phyloP scores from a whole-genome alignment of 2,888 invertebrate genomes.

The Amiota minor region DNA sequence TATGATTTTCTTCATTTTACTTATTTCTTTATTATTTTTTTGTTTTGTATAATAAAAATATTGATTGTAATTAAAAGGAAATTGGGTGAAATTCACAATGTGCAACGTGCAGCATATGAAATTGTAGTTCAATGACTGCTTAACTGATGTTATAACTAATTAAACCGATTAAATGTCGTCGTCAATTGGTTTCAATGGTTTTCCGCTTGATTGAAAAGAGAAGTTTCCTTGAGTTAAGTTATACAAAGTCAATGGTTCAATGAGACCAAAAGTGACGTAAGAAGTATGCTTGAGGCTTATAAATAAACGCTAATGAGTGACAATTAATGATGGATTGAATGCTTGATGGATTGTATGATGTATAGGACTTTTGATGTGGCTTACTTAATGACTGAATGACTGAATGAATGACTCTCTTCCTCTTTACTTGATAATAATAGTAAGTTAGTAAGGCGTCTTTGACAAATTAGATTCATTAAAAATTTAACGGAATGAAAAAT shows the following conservation, averaged over 20 bases:
- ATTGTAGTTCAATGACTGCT: constrained; percentile 12
- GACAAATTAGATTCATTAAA: background rate
- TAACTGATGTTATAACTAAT: background rate
- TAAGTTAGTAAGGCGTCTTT: background rate
- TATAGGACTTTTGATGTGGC: background rate
- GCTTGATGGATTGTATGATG: background rate
- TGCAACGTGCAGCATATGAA: background rate
- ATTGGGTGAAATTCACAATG: constrained; percentile 40
- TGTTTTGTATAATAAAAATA: constrained; percentile 7
- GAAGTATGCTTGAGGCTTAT: no score
- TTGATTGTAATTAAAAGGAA: constrained; percentile 31
- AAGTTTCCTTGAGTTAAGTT: no score
- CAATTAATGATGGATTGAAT: background rate
- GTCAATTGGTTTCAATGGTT: no score
- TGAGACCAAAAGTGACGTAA: no score
- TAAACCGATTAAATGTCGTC: background rate
- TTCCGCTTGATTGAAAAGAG: no score
- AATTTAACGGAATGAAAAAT: background rate
- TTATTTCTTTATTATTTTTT: constrained; percentile 8
- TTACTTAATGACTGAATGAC: background rate
- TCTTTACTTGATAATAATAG: background rate
- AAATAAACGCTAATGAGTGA: background rate
- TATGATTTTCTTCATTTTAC: constrained; percentile 10
- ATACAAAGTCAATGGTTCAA: no score
- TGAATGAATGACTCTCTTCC: background rate